Conservation (phyloP, 2,888 invertebrate species). For the Temnothorax ravouxi region DNA sequence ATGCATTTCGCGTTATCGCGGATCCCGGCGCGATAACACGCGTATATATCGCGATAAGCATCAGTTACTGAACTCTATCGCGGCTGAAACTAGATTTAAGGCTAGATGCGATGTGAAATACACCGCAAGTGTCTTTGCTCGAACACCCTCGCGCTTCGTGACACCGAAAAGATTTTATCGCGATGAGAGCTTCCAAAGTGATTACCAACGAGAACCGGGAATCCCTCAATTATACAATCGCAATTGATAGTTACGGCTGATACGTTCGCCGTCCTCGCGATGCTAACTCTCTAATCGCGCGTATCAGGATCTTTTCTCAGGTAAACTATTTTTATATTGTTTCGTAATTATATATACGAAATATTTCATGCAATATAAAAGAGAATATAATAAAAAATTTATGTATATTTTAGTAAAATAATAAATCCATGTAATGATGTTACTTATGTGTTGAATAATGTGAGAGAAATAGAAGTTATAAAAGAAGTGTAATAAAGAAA, state of each 20-base stretch:
- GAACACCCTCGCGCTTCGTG: constrained; percentile 27
- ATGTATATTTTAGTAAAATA: background rate
- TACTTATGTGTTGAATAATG: background rate
- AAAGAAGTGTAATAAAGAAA: too few relatives aligned
- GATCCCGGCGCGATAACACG: constrained; percentile 61
- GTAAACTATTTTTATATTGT: background rate
- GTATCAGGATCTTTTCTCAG: background rate
- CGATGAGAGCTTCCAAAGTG: constrained; percentile 48
- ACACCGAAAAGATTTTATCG: constrained; percentile 53
- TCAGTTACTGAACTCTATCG: constrained; percentile 33
- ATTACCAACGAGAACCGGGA: constrained; percentile 31
- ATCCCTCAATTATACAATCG: constrained; percentile 37
- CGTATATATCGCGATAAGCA: constrained; percentile 59
- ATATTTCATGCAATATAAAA: background rate
- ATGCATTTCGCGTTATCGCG: constrained; percentile 60
- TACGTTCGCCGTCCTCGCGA: constrained; percentile 16
- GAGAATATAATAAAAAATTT: background rate
- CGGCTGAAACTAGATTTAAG: constrained; percentile 31
- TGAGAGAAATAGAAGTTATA: background rate
- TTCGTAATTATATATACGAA: background rate
- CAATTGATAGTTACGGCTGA: constrained; percentile 36
- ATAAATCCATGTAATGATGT: background rate
- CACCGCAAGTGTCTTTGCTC: constrained; percentile 30
- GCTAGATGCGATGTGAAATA: constrained; percentile 34
- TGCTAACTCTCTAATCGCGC: constrained; percentile 19